Percentiles rank a stretch among this genome's conserved stretches.
Evolutionary conservation across 2,113 vertebrate genomes (phyloP).

Genomic region (Anoura caudifer): DNA sequence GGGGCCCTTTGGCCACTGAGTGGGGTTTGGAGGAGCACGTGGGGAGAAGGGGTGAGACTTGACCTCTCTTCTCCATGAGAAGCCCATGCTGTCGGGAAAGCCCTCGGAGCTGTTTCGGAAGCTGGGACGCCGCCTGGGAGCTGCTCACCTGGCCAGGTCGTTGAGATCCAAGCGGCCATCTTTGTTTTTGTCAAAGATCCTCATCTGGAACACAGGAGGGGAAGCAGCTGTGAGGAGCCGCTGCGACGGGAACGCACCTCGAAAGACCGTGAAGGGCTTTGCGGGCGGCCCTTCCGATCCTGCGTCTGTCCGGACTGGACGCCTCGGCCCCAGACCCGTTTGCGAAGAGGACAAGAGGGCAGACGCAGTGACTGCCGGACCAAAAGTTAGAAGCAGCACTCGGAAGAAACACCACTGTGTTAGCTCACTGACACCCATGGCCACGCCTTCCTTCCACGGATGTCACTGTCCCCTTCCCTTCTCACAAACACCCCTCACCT

Average conservation of each 20-base stretch:
- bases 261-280: not conserved
- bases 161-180: conserved; percentile 95
- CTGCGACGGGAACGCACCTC: not conserved
- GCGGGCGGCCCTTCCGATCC: not conserved
- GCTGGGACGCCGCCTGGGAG: not conserved
- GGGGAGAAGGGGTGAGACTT: not conserved
- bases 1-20: not conserved
- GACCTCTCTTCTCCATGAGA: not conserved
- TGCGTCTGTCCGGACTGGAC: not conserved
- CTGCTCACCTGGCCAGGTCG: conserved; percentile 92
- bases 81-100: too few species aligned
- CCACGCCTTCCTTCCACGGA: too few species aligned
- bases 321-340: too few species aligned
- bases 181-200: conserved; percentile 97
- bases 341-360: too few species aligned
- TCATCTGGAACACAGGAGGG: conserved; percentile 88
- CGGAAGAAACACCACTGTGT: too few species aligned
- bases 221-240: not conserved
- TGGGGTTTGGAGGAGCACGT: not conserved
- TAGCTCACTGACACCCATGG: too few species aligned
- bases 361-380: too few species aligned
- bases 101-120: too few species aligned
- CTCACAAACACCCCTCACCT: too few species aligned
- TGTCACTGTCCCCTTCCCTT: not conserved
- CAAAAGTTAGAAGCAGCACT: too few species aligned